Conservation (phyloP, 2,113 vertebrate genomes). For the Lepisosteus oculatus region DNA sequence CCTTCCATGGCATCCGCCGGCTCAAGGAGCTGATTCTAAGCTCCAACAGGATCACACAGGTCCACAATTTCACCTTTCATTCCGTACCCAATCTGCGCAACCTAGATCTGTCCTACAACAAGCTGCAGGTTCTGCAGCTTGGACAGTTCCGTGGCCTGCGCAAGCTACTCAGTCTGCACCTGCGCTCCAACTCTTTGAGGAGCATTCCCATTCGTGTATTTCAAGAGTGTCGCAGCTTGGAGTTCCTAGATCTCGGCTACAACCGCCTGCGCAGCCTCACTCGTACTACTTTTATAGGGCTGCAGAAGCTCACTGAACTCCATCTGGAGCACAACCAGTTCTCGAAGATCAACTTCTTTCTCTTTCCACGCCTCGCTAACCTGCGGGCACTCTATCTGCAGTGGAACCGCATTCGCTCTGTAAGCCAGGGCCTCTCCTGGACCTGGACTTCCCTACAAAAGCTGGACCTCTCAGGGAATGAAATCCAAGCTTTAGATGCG, state of each 20-base stretch:
- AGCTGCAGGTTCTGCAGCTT: constrained; percentile 79
- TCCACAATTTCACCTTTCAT: constrained; percentile 89
- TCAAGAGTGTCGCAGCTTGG: constrained; percentile 93
- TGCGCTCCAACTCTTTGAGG: constrained; percentile 85
- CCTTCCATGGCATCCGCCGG: constrained; percentile 88
- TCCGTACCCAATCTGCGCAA: constrained; percentile 89
- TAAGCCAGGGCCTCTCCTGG: constrained; percentile 86
- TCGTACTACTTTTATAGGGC: constrained; percentile 87
- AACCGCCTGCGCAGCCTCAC: constrained; percentile 88
- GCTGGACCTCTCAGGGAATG: constrained; percentile 93
- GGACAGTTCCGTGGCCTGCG: constrained; percentile 89
- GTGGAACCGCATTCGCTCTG: constrained; percentile 90
- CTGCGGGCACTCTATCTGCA: constrained; percentile 90
- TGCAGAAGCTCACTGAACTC: constrained; percentile 86
- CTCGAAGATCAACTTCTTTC: constrained; percentile 91
- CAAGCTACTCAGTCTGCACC: constrained; percentile 87
- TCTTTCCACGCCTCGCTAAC: constrained; percentile 90
- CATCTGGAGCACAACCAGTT: constrained; percentile 97
- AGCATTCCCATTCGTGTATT: constrained; percentile 83
- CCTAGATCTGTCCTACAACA: constrained; percentile 93
- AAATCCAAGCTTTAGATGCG: constrained; percentile 85
- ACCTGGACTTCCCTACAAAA: constrained; percentile 91
- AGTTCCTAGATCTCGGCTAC: constrained; percentile 93
- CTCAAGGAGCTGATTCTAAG: constrained; percentile 94
- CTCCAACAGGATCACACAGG: constrained; percentile 85